phyloP scores from a whole-genome alignment of 2,113 vertebrate species.

The Grallaria varia region DNA sequence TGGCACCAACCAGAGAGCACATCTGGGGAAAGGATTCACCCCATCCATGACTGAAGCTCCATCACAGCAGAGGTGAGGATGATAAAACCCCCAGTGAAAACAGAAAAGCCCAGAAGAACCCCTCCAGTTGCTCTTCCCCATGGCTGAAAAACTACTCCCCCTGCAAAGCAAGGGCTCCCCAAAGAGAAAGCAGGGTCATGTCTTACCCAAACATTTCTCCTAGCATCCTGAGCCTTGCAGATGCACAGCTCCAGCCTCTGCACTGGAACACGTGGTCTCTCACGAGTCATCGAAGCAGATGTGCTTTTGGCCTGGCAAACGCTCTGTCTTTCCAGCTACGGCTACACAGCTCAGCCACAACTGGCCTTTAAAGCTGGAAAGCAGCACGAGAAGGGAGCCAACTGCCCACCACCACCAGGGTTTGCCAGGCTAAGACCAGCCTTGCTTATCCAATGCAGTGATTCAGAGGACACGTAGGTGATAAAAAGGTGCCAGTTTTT shows the following conservation, averaged over 20 bases:
- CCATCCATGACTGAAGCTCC: background rate
- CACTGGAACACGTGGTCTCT: background rate
- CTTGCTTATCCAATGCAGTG: background rate
- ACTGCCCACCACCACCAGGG: background rate
- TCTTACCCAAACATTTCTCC: background rate
- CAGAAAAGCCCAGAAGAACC: background rate
- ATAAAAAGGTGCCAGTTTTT: background rate
- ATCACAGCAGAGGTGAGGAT: background rate
- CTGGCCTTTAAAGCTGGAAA: background rate
- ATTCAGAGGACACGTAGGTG: background rate
- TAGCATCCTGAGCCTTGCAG: background rate
- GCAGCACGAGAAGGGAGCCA: background rate
- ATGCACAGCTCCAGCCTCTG: background rate
- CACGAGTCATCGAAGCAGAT: background rate
- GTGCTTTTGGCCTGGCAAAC: conserved; percentile 6
- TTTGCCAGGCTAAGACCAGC: background rate
- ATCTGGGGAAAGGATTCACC: background rate
- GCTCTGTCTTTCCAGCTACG: background rate
- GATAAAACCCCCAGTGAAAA: background rate
- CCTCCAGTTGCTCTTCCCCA: background rate
- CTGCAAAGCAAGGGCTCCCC: background rate
- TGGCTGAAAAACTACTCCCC: background rate
- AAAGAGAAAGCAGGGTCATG: background rate
- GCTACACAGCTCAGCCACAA: background rate
- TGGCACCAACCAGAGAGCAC: background rate